Base-by-base conservation (phyloP, 2,797 vertebrate species). In the Cercopithecus hamlyni region DNA sequence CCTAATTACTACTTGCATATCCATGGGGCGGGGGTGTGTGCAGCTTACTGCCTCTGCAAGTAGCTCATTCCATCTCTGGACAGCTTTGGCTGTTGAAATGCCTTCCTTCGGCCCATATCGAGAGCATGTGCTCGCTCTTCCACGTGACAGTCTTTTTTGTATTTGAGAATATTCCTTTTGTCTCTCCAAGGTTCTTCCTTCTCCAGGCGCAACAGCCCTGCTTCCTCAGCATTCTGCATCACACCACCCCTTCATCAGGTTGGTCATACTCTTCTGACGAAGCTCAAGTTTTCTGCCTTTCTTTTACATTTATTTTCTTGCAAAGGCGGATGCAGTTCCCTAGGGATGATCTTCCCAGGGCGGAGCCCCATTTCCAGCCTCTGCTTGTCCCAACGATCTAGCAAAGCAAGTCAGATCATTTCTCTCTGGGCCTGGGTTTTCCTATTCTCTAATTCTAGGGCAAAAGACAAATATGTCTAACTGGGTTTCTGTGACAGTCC, bases 21-120 rank as follows among this genome's bases (percentile, higher is more conserved):
- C 20, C 26, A 0, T 33, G 36, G 36, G 58, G 7, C 4, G 41
- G 58, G 87, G n/a, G 45, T 50, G 14, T 50, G 48, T 50, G 48
- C 48, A n/a, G 20, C 7, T 20, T 14, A 20, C 52, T 5, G 0
- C 20, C 24, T 67, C 80, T 55, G 4, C 0, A 26, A 41, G 33
- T 2, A 17, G 24, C 30, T 39, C 61, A 1, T 24, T 43, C 45
- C 17, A 13, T 67, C 43, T 79, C 45, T 22, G 26, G 41, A 41
- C 17, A 41, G 36, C 58, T 12, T 14, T 10, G 27, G 36, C 43
- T 73, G 11, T 13, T 22, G 73, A 33, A 55, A 33, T 4, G 20
- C 8, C 72, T 83, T n/a, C 36, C 57, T 55, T 81, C 2, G 5
- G 22, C 5, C 76, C 75, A 27, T 75, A 7, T 0, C 2, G 17